These are phyloP conservation scores for Campylomormyrus tamandua DNA, from an alignment of 2,113 vertebrate species.

Conservation along the genomic window DNA sequence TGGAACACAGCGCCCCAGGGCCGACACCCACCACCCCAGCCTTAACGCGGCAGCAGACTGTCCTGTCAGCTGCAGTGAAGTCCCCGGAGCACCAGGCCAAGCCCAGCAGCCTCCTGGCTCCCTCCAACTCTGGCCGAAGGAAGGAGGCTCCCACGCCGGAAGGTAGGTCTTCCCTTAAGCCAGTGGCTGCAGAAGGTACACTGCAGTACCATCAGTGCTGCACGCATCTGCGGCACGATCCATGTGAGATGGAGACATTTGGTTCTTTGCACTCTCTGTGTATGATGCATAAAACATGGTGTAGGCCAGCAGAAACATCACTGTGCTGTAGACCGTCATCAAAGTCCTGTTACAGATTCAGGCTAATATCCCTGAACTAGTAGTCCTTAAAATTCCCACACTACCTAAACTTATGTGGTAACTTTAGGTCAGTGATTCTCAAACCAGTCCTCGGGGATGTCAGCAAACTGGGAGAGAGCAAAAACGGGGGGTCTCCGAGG, in stretches of 20 bases:
- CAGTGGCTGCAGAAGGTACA: not conserved
- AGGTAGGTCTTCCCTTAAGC: conserved; percentile 56
- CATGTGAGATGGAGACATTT: not conserved
- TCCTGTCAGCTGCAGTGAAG: conserved; percentile 90
- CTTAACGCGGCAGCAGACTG: conserved; percentile 86
- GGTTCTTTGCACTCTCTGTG: not conserved
- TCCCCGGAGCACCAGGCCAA: conserved; percentile 94
- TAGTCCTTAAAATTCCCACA: not conserved
- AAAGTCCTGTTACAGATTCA: not conserved
- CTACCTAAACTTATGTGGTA: not conserved
- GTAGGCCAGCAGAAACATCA: not conserved
- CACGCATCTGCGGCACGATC: not conserved
- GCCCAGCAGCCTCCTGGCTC: conserved; percentile 70
- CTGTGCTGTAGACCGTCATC: not conserved
- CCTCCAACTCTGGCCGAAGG: conserved; percentile 82
- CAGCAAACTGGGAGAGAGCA: no score
- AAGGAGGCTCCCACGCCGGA: conserved; percentile 88
- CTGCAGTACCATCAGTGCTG: not conserved
- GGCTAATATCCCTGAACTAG: not conserved
- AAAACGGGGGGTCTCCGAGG: no score
- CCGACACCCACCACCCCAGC: conserved; percentile 59
- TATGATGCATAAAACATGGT: not conserved
- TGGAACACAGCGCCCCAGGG: conserved; percentile 70
- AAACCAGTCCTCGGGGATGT: no score
- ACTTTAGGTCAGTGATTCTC: no score